Evolutionary conservation across 2,113 vertebrate genomes (phyloP), one percentile per base, ranked within the genome.

Genomic region (Neotoma lepida): DNA sequence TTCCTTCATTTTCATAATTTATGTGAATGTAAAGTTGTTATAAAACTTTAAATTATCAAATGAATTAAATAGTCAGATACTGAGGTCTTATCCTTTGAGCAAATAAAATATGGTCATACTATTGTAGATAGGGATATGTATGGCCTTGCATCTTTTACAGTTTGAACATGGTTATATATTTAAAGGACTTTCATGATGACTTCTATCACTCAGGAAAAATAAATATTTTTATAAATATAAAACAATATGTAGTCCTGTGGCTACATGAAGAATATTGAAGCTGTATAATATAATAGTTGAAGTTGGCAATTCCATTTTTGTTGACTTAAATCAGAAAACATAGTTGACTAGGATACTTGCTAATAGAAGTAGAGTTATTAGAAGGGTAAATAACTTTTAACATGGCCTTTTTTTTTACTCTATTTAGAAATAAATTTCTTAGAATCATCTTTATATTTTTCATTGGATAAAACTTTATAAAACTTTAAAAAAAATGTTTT

Each of bases 41-140:
- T 89, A 84, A 58, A 51, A 41, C 9, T 22, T 93, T 56, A 33
- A 68, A 49, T 46, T 90, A 63, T 71, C 44, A 91, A 85, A 26
- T 77, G 58, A 78, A 51, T 54, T 76, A 35, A 85, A 24, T 24
- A 2, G 20, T 61, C 9, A 74, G 24, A 66, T 68, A 15, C 1
- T 54, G 30, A 58, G 35, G 35, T 49, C 44, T 66, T 71, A 12
- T 61, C 41, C 28, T 46, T 91, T 44, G 82, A 88, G 20, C 7
- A 26, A 54, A 13, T 26, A 13, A 71, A 68, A 2, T n/a, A 9
- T 8, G 49, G 49, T 64, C 39, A 51, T 61, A 9, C 39, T 64
- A 0, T 68, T 39, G 4, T 39, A 28, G 30, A 10, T 35, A 26
- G 20, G 4, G 18, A 2, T 4, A 35, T 22, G 35, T 4, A 35